These are phyloP conservation scores for Apantesis nais DNA, from an alignment of 2,888 invertebrate species.

Conservation along the genomic window DNA sequence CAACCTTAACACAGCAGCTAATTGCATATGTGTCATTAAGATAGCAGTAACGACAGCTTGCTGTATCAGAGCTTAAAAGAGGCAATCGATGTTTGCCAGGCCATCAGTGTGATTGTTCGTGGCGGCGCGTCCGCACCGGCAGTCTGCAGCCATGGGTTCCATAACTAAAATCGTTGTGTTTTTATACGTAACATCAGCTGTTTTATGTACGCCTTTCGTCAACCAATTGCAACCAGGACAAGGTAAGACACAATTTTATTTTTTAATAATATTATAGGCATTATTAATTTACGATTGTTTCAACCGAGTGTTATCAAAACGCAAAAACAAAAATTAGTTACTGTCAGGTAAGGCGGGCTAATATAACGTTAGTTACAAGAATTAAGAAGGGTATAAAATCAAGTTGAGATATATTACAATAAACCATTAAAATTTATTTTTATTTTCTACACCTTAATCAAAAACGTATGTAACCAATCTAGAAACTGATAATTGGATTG, in stretches of 20 bases:
- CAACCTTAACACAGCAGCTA: constrained; percentile 16
- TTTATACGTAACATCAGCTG: constrained; percentile 56
- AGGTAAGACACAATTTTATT: constrained; percentile 57
- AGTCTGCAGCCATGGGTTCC: constrained; percentile 76
- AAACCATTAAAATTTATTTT: not conserved
- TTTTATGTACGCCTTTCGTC: constrained; percentile 67
- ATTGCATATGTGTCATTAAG: constrained; percentile 24
- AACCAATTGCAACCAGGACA: constrained; percentile 72
- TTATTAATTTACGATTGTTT: not conserved
- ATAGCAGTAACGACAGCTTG: constrained; percentile 50
- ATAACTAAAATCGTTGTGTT: constrained; percentile 67
- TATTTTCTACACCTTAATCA: not conserved
- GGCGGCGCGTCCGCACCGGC: constrained; percentile 51
- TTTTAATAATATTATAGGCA: constrained; percentile 5
- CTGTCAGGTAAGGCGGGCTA: no score
- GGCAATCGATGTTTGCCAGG: constrained; percentile 60
- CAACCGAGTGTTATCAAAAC: not conserved
- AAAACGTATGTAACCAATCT: not conserved
- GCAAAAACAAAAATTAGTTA: not conserved
- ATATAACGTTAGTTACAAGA: not conserved
- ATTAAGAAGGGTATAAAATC: not conserved
- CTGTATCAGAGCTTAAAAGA: constrained; percentile 69
- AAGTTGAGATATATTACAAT: not conserved
- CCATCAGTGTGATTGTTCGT: constrained; percentile 63
- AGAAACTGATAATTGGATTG: not conserved